These are phyloP conservation scores for Gymnopithys bicolor DNA, from an alignment of 2,797 vertebrate species.

Conservation along the genomic window DNA sequence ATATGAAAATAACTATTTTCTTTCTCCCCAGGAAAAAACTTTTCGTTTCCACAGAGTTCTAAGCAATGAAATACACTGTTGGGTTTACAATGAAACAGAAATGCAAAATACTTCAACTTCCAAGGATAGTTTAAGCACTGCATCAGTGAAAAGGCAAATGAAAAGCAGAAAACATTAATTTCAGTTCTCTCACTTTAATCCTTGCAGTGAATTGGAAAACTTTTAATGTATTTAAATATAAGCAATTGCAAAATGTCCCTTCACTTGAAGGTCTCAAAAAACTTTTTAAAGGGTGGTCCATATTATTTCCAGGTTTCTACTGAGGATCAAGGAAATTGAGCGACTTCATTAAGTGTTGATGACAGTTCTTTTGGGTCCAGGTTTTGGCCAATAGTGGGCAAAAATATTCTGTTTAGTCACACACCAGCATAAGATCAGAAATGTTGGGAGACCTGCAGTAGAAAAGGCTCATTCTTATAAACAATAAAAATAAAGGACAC, in stretches of 20 bases:
- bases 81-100: constrained; percentile 27
- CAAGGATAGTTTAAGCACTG: background rate
- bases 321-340: background rate
- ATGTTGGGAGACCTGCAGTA: background rate
- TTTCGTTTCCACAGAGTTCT: constrained; percentile 27
- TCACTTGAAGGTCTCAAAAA: background rate
- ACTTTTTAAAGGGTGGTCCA: background rate
- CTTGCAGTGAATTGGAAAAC: background rate
- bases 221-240: background rate
- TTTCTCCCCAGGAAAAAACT: background rate
- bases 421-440: background rate
- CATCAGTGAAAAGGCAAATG: constrained; percentile 13
- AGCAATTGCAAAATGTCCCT: background rate
- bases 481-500: background rate
- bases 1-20: constrained; percentile 28
- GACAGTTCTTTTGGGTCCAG: background rate
- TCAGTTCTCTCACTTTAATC: background rate
- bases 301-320: background rate
- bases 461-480: background rate
- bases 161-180: constrained; percentile 32
- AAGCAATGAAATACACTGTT: constrained; percentile 7
- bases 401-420: background rate
- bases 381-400: background rate
- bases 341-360: background rate
- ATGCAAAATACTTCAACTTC: constrained; percentile 7